Base-by-base conservation (phyloP, 37 sponge, comb jelly and placozoan genomes). In the Oopsacas minuta region DNA sequence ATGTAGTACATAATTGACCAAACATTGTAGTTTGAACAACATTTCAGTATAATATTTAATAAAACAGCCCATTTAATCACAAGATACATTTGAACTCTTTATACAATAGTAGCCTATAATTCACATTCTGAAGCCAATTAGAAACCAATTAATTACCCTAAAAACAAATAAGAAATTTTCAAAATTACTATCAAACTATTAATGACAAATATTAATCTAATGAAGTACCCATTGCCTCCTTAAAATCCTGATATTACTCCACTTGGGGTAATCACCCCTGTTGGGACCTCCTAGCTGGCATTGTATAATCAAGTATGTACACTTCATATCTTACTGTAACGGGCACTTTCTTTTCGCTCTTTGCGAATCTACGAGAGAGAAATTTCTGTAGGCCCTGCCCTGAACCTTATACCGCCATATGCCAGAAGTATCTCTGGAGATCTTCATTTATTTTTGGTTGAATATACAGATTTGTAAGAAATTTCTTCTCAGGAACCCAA, bases 341-440 rank as follows among this genome's bases (percentile, higher is more conserved):
- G 20, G 75, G 75, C 75, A 25, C 75, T 61, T 61, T 61, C 75
- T 61, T 61, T 61, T 61, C 28, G 75, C 75, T 61, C 75, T 61
- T 61, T 3, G 28, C 75, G 75, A 61, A 61, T 61, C 75, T 61
- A 61, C 75, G 28, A 12, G 75, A 12, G 75, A 61, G 75, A 61
- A 61, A 3, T 61, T 3, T 61, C 75, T 61, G 17, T 3, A 61
- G 75, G 75, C 75, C 75, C 75, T n/a, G n/a, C n/a, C n/a, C n/a
- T n/a, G n/a, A n/a, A n/a, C n/a, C n/a, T n/a, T n/a, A n/a, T n/a
- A n/a, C n/a, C n/a, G n/a, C n/a, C n/a, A n/a, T n/a, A n/a, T n/a
- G n/a, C n/a, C n/a, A n/a, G n/a, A n/a, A n/a, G n/a, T n/a, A n/a
- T n/a, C n/a, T n/a, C n/a, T n/a, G n/a, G n/a, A n/a, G n/a, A n/a